Percentiles rank a stretch among this genome's conserved stretches.
Conservation (phyloP, 1,140 invertebrate genomes). For the Cydia pomonella region DNA sequence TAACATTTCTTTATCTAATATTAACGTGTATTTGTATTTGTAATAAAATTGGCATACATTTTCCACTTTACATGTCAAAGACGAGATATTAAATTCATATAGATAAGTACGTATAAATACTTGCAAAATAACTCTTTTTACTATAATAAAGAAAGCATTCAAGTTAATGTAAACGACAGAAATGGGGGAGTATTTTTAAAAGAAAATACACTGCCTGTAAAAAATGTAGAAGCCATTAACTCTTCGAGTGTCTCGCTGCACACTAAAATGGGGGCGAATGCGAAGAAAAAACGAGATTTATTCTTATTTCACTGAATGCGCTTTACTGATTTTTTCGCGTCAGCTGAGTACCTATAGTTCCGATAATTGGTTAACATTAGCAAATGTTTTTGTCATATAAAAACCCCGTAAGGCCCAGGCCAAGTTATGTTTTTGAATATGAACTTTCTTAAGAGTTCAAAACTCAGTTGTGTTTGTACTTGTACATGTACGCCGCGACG, state of each 20-base stretch:
- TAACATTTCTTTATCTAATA: neutral
- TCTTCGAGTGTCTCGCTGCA: neutral
- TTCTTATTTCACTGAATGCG: constrained; percentile 7
- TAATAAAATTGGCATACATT: constrained; percentile 1
- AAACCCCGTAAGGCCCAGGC: no score
- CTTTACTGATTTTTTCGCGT: neutral
- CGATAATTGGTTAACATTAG: neutral
- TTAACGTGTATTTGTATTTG: constrained; percentile 12
- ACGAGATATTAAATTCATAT: neutral
- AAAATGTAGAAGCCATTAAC: constrained; percentile 13
- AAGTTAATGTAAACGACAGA: neutral
- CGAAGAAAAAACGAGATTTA: constrained; percentile 3
- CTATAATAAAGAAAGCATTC: constrained; percentile 9
- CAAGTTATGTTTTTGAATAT: no score
- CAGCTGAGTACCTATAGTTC: neutral
- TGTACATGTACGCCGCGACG: no score
- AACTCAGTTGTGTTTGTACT: no score
- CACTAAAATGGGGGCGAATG: constrained; percentile 9
- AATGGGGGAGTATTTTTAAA: constrained; percentile 25
- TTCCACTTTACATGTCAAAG: constrained; percentile 20
- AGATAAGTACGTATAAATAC: neutral
- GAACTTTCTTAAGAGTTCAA: no score
- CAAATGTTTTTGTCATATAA: no score
- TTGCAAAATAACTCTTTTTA: neutral
- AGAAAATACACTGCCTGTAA: constrained; percentile 7